Evolutionary conservation across 2,797 vertebrate species (phyloP).

Genomic region (Ibycter americanus): DNA sequence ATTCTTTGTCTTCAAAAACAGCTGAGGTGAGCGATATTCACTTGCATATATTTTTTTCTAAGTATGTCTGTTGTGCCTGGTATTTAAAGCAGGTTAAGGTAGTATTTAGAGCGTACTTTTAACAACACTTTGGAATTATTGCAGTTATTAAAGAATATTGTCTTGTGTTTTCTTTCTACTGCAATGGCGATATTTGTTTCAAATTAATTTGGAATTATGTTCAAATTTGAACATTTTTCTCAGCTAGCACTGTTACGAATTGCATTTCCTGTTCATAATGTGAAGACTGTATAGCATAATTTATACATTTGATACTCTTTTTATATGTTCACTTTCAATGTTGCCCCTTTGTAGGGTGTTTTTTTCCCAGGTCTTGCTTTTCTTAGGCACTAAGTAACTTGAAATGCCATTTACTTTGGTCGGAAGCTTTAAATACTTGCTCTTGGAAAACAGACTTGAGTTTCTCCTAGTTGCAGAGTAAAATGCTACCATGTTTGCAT

Average conservation of each 20-base stretch:
- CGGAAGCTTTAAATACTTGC: not conserved
- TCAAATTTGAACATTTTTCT: not conserved
- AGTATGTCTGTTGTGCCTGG: not conserved
- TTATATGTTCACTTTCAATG: rapidly evolving
- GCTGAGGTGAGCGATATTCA: not conserved
- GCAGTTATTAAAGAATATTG: not conserved
- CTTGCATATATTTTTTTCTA: rapidly evolving
- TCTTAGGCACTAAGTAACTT: not conserved
- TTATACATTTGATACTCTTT: not conserved
- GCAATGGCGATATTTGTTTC: not conserved
- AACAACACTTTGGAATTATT: not conserved
- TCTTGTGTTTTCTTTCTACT: not conserved
- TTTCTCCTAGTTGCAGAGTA: not conserved
- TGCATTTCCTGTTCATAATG: not conserved
- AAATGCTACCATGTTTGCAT: not conserved
- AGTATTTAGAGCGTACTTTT: not conserved
- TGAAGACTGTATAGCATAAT: not conserved
- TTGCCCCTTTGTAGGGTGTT: not conserved
- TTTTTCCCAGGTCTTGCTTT: not conserved
- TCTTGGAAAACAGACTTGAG: not conserved
- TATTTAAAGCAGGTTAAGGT: not conserved
- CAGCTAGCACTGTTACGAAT: not conserved
- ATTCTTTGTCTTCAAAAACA: not conserved
- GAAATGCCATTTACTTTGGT: not conserved
- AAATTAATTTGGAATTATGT: not conserved